phyloP scores from a whole-genome alignment of 2,113 vertebrate species.

The Crotalus tigris region DNA sequence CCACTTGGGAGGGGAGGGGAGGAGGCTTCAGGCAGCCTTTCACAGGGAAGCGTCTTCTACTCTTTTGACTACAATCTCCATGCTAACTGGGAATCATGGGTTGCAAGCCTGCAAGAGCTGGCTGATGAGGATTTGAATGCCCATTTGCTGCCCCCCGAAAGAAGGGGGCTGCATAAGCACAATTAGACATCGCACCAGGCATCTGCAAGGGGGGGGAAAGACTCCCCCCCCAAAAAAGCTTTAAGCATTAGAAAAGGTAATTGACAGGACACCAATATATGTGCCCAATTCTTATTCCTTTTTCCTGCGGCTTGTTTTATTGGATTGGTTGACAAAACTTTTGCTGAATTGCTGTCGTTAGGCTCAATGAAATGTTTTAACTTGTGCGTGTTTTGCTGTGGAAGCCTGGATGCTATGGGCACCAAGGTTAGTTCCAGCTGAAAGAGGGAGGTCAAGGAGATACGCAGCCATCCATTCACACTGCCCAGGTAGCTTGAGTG shows the following conservation, averaged over 20 bases:
- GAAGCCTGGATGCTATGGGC: neutral
- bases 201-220: neutral
- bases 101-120: neutral
- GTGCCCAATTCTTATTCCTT: neutral
- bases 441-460: neutral
- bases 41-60: neutral
- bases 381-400: neutral
- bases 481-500: neutral
- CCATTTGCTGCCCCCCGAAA: neutral
- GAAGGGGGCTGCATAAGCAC: neutral
- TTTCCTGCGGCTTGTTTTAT: neutral
- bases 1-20: neutral
- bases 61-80: neutral
- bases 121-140: neutral
- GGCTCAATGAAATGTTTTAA: neutral
- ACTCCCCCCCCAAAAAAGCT: neutral
- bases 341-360: neutral
- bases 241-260: neutral
- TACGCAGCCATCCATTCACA: neutral
- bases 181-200: neutral
- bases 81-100: neutral
- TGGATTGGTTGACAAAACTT: neutral
- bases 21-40: neutral
- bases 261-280: neutral
- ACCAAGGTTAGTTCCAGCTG: neutral